These are phyloP conservation scores for Myzus persicae DNA, from an alignment of 1,140 invertebrate genomes.

Conservation along the genomic window DNA sequence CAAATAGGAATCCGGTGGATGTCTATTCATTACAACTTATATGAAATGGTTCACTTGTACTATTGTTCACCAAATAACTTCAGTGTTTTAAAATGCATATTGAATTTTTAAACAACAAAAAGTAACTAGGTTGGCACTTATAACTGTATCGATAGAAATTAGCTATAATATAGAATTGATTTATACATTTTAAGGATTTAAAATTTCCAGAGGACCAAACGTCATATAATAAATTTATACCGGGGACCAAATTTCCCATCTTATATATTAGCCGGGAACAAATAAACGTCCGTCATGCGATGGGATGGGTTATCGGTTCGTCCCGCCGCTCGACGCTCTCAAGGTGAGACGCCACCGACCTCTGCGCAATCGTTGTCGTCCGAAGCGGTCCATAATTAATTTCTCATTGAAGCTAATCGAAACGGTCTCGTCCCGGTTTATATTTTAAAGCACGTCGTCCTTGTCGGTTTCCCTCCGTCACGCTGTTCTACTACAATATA, in stretches of 20 bases:
- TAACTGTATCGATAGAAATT: neutral
- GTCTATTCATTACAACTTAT: neutral
- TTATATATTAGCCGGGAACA: neutral
- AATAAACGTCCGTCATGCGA: neutral
- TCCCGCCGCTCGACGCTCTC: neutral
- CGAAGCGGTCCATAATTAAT: neutral
- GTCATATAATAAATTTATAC: neutral
- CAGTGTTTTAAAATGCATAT: neutral
- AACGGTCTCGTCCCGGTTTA: neutral
- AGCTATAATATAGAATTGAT: neutral
- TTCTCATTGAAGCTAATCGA: slow-evolving; percentile 10
- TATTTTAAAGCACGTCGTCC: neutral
- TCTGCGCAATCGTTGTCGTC: neutral
- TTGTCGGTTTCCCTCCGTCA: neutral
- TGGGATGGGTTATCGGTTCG: neutral
- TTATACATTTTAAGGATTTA: neutral
- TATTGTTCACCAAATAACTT: neutral
- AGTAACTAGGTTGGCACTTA: too few species aligned
- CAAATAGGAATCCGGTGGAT: neutral
- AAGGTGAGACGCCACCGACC: slow-evolving; percentile 3
- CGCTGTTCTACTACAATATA: neutral
- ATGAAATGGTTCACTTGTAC: neutral
- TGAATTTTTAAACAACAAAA: too few species aligned
- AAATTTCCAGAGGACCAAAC: too few species aligned
- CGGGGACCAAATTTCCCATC: neutral